Evolutionary conservation across 2,113 vertebrate genomes (phyloP).

Genomic region (Larimichthys crocea): DNA sequence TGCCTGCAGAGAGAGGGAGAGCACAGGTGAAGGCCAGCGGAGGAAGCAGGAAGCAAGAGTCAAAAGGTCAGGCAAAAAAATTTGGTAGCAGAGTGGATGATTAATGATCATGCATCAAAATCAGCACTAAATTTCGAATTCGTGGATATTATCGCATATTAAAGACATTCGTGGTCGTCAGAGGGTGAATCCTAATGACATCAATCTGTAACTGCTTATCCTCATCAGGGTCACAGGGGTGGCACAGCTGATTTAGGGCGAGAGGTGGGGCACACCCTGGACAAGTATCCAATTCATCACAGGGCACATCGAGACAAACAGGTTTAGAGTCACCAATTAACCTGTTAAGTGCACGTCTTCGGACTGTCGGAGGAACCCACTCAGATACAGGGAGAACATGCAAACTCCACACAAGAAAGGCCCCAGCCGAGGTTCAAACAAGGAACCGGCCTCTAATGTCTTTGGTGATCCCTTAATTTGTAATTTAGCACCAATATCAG

Average conservation of each 20-base stretch:
- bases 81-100: conserved; percentile 35
- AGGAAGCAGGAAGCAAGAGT: conserved; percentile 68
- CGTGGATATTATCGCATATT: not conserved
- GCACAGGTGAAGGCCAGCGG: conserved; percentile 81
- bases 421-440: too few relatives aligned
- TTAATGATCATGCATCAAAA: conserved; percentile 51
- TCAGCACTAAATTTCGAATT: not conserved
- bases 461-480: not conserved
- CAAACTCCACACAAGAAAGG: too few relatives aligned
- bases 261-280: too few relatives aligned
- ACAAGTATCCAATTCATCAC: too few relatives aligned
- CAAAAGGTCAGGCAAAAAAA: conserved; percentile 63
- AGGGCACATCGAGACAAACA: too few relatives aligned
- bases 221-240: too few relatives aligned
- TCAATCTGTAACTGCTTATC: too few relatives aligned
- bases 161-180: not conserved
- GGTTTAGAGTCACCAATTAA: too few relatives aligned
- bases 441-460: not conserved
- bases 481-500: not conserved
- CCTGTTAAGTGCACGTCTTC: too few relatives aligned
- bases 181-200: not conserved
- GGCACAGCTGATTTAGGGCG: too few relatives aligned
- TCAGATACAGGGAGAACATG: too few relatives aligned
- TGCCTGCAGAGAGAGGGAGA: conserved; percentile 93
- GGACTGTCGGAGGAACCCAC: too few relatives aligned